Percentiles rank a stretch among this genome's conserved stretches.
phyloP scores from a whole-genome alignment of 2,113 vertebrate genomes.

The Lanius ludovicianus region DNA sequence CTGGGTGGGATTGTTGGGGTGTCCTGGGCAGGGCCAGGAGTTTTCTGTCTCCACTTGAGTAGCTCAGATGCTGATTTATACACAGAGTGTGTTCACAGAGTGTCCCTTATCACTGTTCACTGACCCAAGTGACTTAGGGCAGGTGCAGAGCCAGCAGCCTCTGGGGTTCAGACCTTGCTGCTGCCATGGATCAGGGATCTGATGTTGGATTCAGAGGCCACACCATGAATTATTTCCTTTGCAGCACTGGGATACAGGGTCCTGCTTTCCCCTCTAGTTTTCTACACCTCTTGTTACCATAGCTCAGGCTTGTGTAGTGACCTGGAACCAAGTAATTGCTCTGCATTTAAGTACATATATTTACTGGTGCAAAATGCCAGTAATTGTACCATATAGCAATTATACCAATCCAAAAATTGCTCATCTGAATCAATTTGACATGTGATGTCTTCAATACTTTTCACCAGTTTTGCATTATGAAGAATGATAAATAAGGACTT shows the following conservation, averaged over 20 bases:
- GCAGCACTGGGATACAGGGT: background rate
- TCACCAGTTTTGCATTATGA: background rate
- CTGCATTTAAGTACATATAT: background rate
- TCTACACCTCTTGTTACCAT: background rate
- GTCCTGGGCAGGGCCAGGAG: background rate
- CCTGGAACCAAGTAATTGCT: background rate
- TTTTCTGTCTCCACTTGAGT: background rate
- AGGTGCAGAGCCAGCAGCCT: background rate
- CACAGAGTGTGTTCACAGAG: fast-evolving
- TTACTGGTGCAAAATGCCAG: background rate
- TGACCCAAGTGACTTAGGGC: fast-evolving
- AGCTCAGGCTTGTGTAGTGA: background rate
- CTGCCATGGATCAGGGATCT: background rate
- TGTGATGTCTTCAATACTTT: background rate
- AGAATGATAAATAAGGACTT: background rate
- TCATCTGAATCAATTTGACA: background rate
- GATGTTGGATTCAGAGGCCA: background rate
- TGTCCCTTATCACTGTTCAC: background rate
- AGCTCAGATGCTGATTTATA: background rate
- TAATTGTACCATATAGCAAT: background rate
- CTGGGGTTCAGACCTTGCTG: background rate
- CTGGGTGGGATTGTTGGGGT: background rate
- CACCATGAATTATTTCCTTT: background rate
- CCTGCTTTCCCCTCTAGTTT: background rate
- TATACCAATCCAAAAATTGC: background rate